phyloP scores from a whole-genome alignment of 2,888 invertebrate genomes.

The Conomelus anceps region DNA sequence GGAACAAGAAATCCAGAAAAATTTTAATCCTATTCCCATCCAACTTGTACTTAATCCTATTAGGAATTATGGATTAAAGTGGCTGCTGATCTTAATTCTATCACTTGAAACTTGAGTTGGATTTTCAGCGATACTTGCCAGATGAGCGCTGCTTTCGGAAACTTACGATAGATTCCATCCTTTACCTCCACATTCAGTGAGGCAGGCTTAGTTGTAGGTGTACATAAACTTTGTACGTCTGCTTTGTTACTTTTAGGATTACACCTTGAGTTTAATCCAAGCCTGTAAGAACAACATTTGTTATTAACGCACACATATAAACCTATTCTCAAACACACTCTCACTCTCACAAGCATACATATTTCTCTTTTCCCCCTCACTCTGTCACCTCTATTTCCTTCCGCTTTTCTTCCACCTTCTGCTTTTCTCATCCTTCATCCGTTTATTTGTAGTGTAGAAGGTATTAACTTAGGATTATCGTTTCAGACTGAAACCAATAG shows the following conservation, averaged over 20 bases:
- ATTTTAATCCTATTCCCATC: too few relatives aligned
- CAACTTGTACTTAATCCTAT: background rate
- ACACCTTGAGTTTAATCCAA: background rate
- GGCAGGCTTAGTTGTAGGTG: background rate
- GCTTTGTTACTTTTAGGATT: background rate
- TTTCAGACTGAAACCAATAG: too few relatives aligned
- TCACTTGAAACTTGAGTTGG: background rate
- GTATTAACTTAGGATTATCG: too few relatives aligned
- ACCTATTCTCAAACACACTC: background rate
- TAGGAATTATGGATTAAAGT: background rate
- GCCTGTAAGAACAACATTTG: background rate
- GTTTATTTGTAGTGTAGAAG: too few relatives aligned
- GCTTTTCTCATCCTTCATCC: too few relatives aligned
- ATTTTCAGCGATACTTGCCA: background rate
- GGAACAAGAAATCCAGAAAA: too few relatives aligned
- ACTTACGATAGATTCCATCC: background rate
- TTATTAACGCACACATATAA: background rate
- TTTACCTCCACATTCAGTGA: background rate
- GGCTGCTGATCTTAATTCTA: background rate
- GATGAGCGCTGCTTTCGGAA: background rate
- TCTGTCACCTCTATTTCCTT: too few relatives aligned
- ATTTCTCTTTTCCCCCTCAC: too few relatives aligned
- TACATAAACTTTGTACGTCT: background rate
- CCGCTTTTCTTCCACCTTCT: too few relatives aligned
- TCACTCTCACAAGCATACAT: background rate